These are phyloP conservation scores for Arrhamphus sclerolepis DNA, from an alignment of 2,797 vertebrate species.

Conservation along the genomic window DNA sequence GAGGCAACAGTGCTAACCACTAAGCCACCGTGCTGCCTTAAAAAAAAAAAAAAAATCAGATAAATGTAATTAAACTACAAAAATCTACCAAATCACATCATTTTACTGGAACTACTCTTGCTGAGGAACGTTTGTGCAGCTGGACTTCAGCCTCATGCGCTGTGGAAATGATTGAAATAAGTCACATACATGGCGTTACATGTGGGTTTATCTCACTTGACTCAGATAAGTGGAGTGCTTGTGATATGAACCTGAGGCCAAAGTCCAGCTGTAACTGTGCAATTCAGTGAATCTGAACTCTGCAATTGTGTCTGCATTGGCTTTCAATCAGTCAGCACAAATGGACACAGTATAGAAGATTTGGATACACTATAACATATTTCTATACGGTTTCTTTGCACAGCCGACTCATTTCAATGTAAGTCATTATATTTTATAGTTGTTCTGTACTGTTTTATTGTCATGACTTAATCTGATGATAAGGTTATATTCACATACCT, in stretches of 20 bases:
- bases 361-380: conserved; percentile 10
- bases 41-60: too few relatives aligned
- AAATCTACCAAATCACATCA: too few relatives aligned
- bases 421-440: conserved; percentile 16
- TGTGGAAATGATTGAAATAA: conserved; percentile 43
- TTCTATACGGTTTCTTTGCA: conserved; percentile 4
- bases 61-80: too few relatives aligned
- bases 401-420: conserved; percentile 38
- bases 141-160: conserved; percentile 66
- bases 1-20: too few relatives aligned
- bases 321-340: conserved; percentile 46
- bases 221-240: conserved; percentile 69
- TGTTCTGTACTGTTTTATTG: not conserved
- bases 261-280: conserved; percentile 76
- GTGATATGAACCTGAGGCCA: conserved; percentile 65
- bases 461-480: not conserved
- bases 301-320: conserved; percentile 56
- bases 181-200: conserved; percentile 39
- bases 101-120: too few relatives aligned
- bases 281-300: conserved; percentile 54
- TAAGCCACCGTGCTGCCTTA: too few relatives aligned
- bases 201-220: conserved; percentile 60
- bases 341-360: conserved; percentile 17
- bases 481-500: not conserved
- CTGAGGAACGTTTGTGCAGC: not conserved